Base-by-base conservation (phyloP, 2,797 vertebrate genomes). In the Tolypeutes matacus region DNA sequence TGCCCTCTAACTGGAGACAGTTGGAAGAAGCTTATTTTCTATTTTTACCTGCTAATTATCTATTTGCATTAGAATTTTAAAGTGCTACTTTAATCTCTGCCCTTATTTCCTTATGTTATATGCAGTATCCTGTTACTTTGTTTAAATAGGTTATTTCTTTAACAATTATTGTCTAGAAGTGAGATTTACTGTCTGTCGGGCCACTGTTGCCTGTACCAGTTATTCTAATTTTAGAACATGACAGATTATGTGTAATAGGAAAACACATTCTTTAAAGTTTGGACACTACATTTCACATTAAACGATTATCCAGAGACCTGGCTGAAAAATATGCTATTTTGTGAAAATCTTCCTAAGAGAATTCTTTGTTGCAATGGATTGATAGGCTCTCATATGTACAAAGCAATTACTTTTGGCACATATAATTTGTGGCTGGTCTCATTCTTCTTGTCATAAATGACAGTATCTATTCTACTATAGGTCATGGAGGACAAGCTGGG, bases 11-110 rank as follows among this genome's bases (percentile, higher is more conserved):
- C 3, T 46, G 65, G n/a, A 82, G 75, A 90, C 51, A 78, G 14
- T 51, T 49, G 39, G 7, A 89, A 3, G 36, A 92, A 93, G 56
- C 29, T 72, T 92, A 88, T 80, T 90, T 95, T 62, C 72, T 96
- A 81, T 84, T 93, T 96, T 94, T 94, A 94, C 12, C 73, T 91
- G 5, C 23, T 96, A 93, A 97, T 96, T 94, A 88, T 39, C 46
- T 73, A 90, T 83, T 86, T 88, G 31, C 46, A 83, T 53, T 29
- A 93, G 53, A 93, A 92, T 95, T 96, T 96, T 73, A 77, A 92
- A 94, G 89, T 77, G 23, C 36, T 91, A 39, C 46, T 3, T 69
- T 75, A 72, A 80, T 60, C 51, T 77, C 31, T 91, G 56, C 15
- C 25, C 34, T 92, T 81, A 77, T 91, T 94, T 96, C 6, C n/a